These are phyloP conservation scores for Cecidostiba fungosa DNA, from an alignment of 2,888 invertebrate genomes.

Conservation along the genomic window DNA sequence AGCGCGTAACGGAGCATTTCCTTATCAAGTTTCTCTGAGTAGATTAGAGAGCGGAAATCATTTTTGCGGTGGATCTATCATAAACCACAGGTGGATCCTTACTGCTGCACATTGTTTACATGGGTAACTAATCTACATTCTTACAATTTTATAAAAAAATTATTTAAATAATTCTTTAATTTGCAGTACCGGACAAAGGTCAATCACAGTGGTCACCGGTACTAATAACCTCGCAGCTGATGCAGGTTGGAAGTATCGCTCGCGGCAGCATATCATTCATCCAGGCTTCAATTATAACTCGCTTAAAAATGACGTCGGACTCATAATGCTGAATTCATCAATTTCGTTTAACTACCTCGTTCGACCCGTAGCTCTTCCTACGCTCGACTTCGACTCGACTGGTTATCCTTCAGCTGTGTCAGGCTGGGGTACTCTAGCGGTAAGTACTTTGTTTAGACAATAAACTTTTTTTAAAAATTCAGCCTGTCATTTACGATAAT, in stretches of 20 bases:
- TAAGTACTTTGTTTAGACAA: background rate
- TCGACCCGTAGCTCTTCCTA: background rate
- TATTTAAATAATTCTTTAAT: background rate
- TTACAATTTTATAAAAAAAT: background rate
- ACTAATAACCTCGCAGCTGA: background rate
- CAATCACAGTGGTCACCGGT: background rate
- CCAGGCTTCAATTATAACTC: conserved; percentile 3
- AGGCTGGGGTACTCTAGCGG: background rate
- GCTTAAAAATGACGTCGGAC: conserved; percentile 1
- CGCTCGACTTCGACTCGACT: background rate
- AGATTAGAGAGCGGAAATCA: conserved; percentile 78
- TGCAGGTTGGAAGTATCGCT: background rate
- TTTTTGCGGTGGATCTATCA: conserved; percentile 83
- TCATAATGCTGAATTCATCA: conserved; percentile 6
- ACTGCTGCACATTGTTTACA: conserved; percentile 14
- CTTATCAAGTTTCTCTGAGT: conserved; percentile 82
- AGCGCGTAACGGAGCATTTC: conserved; percentile 82
- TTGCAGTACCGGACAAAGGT: background rate
- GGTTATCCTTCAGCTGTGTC: background rate
- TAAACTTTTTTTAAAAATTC: background rate
- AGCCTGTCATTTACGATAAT: too few relatives aligned
- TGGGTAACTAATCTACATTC: background rate
- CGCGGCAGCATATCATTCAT: background rate
- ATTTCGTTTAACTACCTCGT: background rate
- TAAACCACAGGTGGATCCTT: conserved; percentile 73